A percentile compares a stretch with the other conserved stretches of the same genome.
phyloP scores from a whole-genome alignment of 2,888 invertebrate species.

The Lasioglossum pauxillum region DNA sequence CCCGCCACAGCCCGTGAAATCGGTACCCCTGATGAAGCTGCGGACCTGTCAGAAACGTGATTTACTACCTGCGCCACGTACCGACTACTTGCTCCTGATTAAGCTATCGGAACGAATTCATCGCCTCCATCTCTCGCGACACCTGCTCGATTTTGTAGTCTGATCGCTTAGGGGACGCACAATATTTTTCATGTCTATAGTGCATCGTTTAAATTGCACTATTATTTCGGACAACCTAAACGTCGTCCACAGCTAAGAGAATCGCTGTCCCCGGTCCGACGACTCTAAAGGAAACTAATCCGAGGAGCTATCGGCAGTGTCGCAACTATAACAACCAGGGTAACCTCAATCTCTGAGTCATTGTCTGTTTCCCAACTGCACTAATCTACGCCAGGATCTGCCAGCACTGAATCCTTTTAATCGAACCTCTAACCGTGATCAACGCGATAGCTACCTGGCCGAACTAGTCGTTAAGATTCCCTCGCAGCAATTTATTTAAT shows the following conservation, averaged over 20 bases:
- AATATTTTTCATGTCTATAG: not conserved
- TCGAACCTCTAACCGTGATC: not conserved
- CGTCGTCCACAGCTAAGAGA: not conserved
- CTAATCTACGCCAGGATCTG: not conserved
- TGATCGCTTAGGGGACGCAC: not conserved
- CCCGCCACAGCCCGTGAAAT: not conserved
- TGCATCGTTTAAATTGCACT: too few species aligned
- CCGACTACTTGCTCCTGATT: conserved; percentile 1
- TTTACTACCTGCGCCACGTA: not conserved
- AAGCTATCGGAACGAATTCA: not conserved
- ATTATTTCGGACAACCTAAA: not conserved
- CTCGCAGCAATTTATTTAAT: not conserved
- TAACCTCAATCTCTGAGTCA: conserved; percentile 1
- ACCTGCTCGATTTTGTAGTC: not conserved
- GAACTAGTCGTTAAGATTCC: not conserved
- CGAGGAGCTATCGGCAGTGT: not conserved
- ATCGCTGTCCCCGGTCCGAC: not conserved
- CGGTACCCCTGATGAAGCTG: conserved; percentile 5
- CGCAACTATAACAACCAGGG: not conserved
- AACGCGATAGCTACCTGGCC: not conserved
- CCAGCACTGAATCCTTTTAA: conserved; percentile 1
- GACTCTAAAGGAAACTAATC: not conserved
- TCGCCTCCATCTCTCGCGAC: not conserved
- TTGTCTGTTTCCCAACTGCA: not conserved
- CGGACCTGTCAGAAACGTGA: conserved; percentile 8